Percentiles rank a stretch among this genome's conserved stretches.
Conservation (phyloP, 2,797 vertebrate species). For the Hoplostethus mediterraneus region DNA sequence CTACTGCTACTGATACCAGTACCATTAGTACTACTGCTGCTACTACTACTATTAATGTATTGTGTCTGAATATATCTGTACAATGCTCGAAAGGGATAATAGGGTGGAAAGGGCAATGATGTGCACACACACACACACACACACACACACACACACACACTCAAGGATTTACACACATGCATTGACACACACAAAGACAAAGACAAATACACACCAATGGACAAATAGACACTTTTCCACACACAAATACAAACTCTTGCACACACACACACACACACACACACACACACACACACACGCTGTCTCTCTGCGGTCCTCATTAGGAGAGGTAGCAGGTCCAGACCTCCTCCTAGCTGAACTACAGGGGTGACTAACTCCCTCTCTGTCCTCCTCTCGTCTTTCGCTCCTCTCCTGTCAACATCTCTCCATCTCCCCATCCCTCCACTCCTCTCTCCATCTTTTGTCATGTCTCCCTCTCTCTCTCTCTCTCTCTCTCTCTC, state of each 20-base stretch:
- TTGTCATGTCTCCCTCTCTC: not conserved
- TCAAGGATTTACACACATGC: not conserved
- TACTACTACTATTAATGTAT: no score
- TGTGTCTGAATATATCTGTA: no score
- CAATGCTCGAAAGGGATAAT: no score
- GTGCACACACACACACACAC: not conserved
- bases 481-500: not conserved
- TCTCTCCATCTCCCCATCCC: not conserved
- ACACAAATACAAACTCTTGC: constrained; percentile 7
- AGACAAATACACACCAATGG: not conserved
- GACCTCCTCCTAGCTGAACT: constrained; percentile 60
- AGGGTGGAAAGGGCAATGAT: no score
- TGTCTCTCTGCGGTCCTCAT: constrained; percentile 61
- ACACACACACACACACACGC: not conserved
- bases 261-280: constrained; percentile 4
- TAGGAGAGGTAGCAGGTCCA: constrained; percentile 60
- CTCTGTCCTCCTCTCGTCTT: constrained; percentile 1
- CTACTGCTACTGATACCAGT: no score
- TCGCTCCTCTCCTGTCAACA: constrained; percentile 11
- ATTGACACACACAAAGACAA: not conserved
- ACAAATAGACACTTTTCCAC: constrained; percentile 1
- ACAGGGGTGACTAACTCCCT: constrained; percentile 37
- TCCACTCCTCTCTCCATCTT: not conserved
- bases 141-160: not conserved
- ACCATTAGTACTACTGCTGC: no score